These are phyloP conservation scores for Tetheella fluctuosa DNA, from an alignment of 2,888 invertebrate genomes.

Conservation along the genomic window DNA sequence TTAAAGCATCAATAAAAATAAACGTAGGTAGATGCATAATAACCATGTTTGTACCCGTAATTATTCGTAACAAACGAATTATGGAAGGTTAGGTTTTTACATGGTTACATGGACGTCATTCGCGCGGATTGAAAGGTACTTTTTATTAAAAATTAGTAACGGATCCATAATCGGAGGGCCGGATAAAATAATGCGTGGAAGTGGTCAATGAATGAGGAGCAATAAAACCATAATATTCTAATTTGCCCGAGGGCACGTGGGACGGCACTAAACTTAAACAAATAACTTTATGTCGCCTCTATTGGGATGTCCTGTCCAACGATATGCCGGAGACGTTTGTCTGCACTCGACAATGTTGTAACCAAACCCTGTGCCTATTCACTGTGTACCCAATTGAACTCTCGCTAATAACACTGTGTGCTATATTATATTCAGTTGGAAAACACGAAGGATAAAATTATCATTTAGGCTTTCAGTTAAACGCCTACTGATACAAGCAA, in stretches of 20 bases:
- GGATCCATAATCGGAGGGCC: slow-evolving; percentile 5
- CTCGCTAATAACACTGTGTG: neutral
- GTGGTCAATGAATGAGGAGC: slow-evolving; percentile 62
- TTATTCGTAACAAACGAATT: neutral
- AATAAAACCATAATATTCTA: slow-evolving; percentile 76
- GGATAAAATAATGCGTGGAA: slow-evolving; percentile 45
- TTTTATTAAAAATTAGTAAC: slow-evolving; percentile 7
- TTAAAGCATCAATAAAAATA: too few species aligned
- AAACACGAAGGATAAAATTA: slow-evolving; percentile 32
- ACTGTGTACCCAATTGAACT: slow-evolving; percentile 18
- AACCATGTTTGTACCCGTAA: too few species aligned
- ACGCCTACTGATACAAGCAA: slow-evolving; percentile 46
- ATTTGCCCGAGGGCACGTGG: slow-evolving; percentile 66
- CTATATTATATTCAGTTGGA: slow-evolving; percentile 33
- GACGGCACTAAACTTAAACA: slow-evolving; percentile 80
- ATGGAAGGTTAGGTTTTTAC: neutral
- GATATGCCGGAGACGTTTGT: slow-evolving; percentile 44
- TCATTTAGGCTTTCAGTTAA: slow-evolving; percentile 50
- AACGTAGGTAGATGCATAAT: too few species aligned
- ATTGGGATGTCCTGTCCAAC: slow-evolving; percentile 79
- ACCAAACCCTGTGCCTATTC: slow-evolving; percentile 32
- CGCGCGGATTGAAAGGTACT: neutral
- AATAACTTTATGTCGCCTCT: slow-evolving; percentile 79
- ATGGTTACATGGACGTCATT: neutral
- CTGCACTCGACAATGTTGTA: slow-evolving; percentile 37